Evolutionary conservation across 2,113 vertebrate species (phyloP).

Genomic region (Cochlearius cochlearius): DNA sequence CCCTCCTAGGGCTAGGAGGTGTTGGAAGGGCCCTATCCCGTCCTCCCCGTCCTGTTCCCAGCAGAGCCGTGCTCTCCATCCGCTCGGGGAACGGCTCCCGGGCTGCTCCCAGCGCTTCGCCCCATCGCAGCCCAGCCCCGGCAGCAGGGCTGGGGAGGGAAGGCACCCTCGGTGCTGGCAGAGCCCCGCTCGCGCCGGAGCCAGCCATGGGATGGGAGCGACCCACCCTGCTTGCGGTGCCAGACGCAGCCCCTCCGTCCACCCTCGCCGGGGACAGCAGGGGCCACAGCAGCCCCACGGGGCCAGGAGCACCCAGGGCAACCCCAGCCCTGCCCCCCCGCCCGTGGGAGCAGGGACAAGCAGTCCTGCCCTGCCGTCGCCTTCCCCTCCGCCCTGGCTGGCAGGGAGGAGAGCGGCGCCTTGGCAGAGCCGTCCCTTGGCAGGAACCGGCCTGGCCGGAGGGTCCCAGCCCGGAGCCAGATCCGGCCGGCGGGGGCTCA

Average conservation of each 20-base stretch:
- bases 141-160: too few relatives aligned
- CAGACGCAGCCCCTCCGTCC: neutral
- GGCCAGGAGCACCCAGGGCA: neutral
- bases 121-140: neutral
- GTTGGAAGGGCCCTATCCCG: neutral
- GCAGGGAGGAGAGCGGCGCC: neutral
- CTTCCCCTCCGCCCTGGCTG: neutral
- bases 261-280: neutral
- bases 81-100: fast-evolving
- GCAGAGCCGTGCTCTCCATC: neutral
- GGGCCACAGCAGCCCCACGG: neutral
- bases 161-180: neutral
- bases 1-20: neutral
- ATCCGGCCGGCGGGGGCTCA: slow-evolving; percentile 1
- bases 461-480: neutral
- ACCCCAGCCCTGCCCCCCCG: neutral
- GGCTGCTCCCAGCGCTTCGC: neutral
- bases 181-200: neutral
- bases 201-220: neutral
- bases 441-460: neutral
- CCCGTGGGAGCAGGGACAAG: neutral
- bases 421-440: slow-evolving; percentile 11
- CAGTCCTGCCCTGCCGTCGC: neutral
- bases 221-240: neutral
- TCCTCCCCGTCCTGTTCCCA: neutral